Conservation (phyloP, 2,888 invertebrate species). For the Ganaspis brasiliensis region DNA sequence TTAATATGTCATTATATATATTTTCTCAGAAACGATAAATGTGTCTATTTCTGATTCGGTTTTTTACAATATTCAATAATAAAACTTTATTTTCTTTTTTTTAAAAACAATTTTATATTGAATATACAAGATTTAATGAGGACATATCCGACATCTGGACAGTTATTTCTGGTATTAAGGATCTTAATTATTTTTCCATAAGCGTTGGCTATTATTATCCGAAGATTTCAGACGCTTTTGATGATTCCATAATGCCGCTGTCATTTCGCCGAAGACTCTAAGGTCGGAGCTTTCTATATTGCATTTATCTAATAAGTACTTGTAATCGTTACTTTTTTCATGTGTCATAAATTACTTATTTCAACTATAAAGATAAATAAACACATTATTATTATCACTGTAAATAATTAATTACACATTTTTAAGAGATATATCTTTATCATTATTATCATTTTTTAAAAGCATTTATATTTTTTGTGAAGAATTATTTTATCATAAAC, state of each 20-base stretch:
- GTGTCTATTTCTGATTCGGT: neutral
- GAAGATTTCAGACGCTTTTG: neutral
- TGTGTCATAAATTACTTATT: too few species aligned
- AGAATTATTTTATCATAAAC: too few species aligned
- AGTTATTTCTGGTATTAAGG: constrained; percentile 1
- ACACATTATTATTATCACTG: too few species aligned
- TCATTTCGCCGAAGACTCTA: neutral
- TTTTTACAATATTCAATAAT: neutral
- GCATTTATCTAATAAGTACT: too few species aligned
- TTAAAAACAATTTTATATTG: neutral
- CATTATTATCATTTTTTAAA: too few species aligned
- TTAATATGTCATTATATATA: neutral
- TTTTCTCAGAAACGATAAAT: too few species aligned
- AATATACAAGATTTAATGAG: neutral
- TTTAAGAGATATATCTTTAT: too few species aligned
- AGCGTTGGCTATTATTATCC: constrained; percentile 19
- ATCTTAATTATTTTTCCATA: constrained; percentile 14
- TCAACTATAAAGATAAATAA: too few species aligned
- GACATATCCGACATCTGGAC: neutral
- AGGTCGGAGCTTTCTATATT: constrained; percentile 10
- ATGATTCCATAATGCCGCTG: constrained; percentile 23
- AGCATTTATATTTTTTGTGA: too few species aligned
- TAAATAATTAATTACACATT: too few species aligned
- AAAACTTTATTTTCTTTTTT: neutral
- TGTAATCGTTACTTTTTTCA: too few species aligned